Evolutionary conservation across 2,888 invertebrate species (phyloP).

Genomic region (Idaea biselata): DNA sequence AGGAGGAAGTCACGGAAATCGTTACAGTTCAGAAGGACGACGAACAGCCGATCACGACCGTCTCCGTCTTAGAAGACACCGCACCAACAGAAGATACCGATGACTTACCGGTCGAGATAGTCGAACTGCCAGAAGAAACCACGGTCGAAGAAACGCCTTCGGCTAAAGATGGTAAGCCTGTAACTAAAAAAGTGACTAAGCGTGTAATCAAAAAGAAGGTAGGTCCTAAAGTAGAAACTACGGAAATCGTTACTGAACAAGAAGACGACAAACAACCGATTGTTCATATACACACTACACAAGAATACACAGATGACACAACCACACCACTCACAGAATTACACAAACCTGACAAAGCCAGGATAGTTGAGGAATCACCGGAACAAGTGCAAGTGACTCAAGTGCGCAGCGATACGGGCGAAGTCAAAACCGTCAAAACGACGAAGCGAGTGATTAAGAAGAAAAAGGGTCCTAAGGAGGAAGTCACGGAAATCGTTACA

Average conservation of each 20-base stretch:
- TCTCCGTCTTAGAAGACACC: too few relatives aligned
- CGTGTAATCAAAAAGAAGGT: slow-evolving; percentile 41
- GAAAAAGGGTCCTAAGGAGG: slow-evolving; percentile 35
- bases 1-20: too few relatives aligned
- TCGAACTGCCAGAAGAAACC: too few relatives aligned
- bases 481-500: slow-evolving; percentile 31
- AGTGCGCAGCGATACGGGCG: slow-evolving; percentile 4
- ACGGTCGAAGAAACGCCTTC: too few relatives aligned
- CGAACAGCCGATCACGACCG: too few relatives aligned
- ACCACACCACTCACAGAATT: slow-evolving; percentile 23
- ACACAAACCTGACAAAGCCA: slow-evolving; percentile 27
- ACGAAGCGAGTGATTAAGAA: slow-evolving; percentile 19
- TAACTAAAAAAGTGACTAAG: slow-evolving; percentile 32
- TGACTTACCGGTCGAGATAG: too few relatives aligned
- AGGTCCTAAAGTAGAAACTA: slow-evolving; percentile 48
- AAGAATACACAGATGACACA: slow-evolving; percentile 41
- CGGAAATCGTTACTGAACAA: slow-evolving; percentile 45
- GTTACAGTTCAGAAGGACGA: too few relatives aligned
- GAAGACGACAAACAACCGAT: slow-evolving; percentile 41
- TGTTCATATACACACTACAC: slow-evolving; percentile 25
- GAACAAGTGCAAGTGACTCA: slow-evolving; percentile 2
- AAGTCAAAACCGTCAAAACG: neutral
- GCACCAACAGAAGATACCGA: too few relatives aligned
- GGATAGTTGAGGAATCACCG: slow-evolving; percentile 19
- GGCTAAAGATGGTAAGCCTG: too few relatives aligned